Conservation (phyloP, 1,140 invertebrate species). For the Drosophila tropicalis region DNA sequence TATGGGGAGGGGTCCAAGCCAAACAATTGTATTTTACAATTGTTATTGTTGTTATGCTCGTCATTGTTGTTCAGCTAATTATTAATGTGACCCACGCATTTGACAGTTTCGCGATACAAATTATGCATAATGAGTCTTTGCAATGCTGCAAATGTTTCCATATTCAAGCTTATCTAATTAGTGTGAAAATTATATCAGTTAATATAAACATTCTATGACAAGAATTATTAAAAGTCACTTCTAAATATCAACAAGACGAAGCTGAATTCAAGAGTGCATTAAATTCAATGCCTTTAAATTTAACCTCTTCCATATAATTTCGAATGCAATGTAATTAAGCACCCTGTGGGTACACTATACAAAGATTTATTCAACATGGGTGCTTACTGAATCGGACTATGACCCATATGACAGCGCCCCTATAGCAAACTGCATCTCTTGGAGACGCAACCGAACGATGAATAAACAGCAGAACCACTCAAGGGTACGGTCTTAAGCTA, state of each 20-base stretch:
- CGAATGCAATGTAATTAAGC: neutral
- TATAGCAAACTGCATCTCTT: neutral
- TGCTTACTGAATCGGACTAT: neutral
- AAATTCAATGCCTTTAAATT: neutral
- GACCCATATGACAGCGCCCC: neutral
- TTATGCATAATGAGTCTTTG: conserved; percentile 4
- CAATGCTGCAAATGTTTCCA: neutral
- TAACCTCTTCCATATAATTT: neutral
- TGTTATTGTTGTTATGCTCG: conserved; percentile 35
- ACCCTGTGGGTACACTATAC: neutral
- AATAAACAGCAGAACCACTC: no score
- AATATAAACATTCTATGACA: neutral
- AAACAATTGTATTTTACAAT: conserved; percentile 59
- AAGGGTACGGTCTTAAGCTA: no score
- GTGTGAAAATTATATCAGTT: conserved; percentile 2
- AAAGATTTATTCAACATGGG: neutral
- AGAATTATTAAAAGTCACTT: neutral
- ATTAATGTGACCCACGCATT: conserved; percentile 68
- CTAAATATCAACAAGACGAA: neutral
- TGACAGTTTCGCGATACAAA: conserved; percentile 53
- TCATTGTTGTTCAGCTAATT: conserved; percentile 58
- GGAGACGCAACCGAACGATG: neutral
- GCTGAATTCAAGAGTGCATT: neutral
- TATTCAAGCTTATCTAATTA: conserved; percentile 6
- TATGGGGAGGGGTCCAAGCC: neutral